Base-by-base conservation (phyloP, 2,113 vertebrate genomes). In the Lampris incognitus region DNA sequence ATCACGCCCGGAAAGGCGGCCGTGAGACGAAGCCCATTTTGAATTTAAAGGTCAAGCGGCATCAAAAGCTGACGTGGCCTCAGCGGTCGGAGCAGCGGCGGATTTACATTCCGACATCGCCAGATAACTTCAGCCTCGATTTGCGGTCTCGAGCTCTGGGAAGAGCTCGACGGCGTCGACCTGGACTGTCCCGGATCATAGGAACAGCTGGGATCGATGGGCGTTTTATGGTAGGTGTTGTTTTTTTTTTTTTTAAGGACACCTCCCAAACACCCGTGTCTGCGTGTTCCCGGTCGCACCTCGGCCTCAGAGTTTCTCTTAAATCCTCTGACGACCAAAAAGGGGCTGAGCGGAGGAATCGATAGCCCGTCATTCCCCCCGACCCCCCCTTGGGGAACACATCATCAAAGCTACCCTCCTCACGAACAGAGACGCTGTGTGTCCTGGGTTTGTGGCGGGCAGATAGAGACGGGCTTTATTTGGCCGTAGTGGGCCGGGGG, bases 271-370 rank as follows among this genome's bases (percentile, higher is more conserved):
- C 40, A 66, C 46, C 40, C 42, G 63, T 2, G 58, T 72, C 69
- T 65, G 36, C 36, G 42, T 57, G 44, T 56, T 58, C 57, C 55
- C 39, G 54, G 69, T 49, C 50, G 52, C 44, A 59, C 65, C 57
- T 71, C 24, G 69, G 56, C 54, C 70, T 68, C 54, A 51, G 46
- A 54, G 72, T 5, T 46, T 73, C 69, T 42, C 55, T 60, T 76
- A 81, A 78, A 79, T 73, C 82, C 60, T 61, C 66, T 81, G 83
- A 76, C 60, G 70, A 62, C 71, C 59, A 7, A 24, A 24, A 24
- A 24, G n/a, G 69, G 63, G 68, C 69, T 66, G 61, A 74, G 82
- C 36, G 59, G 39, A 81, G 46, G 57, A 76, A 82, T 88, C 83
- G 55, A 89, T 82, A 82, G 36, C 57, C 63, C 55, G 64, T 74